A percentile compares a stretch with the other conserved stretches of the same genome.
These are phyloP conservation scores for Actinostola sp. DNA, from an alignment of 92 coral and sea anemone genomes.

Conservation along the genomic window DNA sequence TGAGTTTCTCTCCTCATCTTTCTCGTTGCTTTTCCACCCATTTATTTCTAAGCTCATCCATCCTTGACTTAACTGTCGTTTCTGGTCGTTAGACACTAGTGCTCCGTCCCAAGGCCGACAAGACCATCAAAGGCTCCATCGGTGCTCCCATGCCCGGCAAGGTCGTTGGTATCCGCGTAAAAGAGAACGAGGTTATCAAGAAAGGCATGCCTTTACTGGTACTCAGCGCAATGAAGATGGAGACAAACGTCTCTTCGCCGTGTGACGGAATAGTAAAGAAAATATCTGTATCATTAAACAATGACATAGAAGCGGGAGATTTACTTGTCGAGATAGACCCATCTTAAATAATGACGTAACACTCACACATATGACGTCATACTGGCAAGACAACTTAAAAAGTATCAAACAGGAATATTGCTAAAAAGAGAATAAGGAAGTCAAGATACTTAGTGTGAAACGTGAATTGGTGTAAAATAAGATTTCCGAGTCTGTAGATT, in stretches of 20 bases:
- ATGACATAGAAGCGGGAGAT: conserved; percentile 81
- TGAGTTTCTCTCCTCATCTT: background rate
- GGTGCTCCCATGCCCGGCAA: conserved; percentile 99
- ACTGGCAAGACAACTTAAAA: too few relatives aligned
- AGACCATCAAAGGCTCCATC: conserved; percentile 89
- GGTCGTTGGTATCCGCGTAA: conserved; percentile 91
- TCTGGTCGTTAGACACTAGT: conserved; percentile 59
- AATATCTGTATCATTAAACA: conserved; percentile 68
- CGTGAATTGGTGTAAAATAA: too few relatives aligned
- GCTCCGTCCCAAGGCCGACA: conserved; percentile 90
- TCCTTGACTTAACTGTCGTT: background rate
- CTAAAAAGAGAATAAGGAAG: too few relatives aligned
- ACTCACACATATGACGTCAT: conserved; percentile 3
- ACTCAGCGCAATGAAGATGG: conserved; percentile 99
- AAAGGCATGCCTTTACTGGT: conserved; percentile 93
- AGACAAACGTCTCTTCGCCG: conserved; percentile 93
- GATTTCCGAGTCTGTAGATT: too few relatives aligned
- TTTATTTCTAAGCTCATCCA: background rate
- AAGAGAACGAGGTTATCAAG: conserved; percentile 89
- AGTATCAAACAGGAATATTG: too few relatives aligned
- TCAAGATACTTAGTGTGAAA: too few relatives aligned
- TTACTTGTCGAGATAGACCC: conserved; percentile 83
- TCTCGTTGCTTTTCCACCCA: background rate
- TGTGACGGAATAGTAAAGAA: conserved; percentile 84
- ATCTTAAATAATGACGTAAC: background rate